Conservation (phyloP, 2,888 invertebrate species). For the Chalcosyrphus nemorum region DNA sequence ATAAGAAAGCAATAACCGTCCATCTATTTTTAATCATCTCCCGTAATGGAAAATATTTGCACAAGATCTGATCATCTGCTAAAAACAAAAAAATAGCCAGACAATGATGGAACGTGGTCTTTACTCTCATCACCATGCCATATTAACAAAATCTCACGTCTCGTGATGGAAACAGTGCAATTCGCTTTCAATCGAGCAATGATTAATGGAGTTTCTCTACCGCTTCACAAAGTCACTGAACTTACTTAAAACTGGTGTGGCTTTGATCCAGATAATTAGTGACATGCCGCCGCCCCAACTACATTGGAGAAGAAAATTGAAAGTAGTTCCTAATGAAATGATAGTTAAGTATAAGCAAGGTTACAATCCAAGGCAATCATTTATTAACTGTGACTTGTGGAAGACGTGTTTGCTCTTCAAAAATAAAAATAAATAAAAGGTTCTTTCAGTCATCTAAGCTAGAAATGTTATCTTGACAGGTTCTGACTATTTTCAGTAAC, state of each 20-base stretch:
- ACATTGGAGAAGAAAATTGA: conserved; percentile 9
- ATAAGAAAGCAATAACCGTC: conserved; percentile 25
- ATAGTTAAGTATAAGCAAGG: neutral
- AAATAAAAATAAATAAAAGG: no score
- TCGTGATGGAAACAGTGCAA: conserved; percentile 10
- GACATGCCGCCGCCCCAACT: neutral
- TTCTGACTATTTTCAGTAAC: neutral
- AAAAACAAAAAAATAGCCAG: conserved; percentile 1
- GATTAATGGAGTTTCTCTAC: conserved; percentile 24
- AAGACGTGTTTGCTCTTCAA: neutral
- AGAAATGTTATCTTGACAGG: conserved; percentile 37
- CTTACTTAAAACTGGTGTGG: conserved; percentile 22
- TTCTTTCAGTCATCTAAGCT: conserved; percentile 21
- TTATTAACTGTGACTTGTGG: conserved; percentile 3
- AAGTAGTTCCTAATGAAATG: conserved; percentile 16
- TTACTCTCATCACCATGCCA: conserved; percentile 26
- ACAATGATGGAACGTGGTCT: conserved; percentile 33
- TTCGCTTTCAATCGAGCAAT: conserved; percentile 21
- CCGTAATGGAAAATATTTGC: conserved; percentile 30
- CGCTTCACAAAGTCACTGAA: conserved; percentile 12
- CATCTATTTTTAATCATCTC: conserved; percentile 28
- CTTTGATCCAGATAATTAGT: conserved; percentile 12
- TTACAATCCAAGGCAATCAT: neutral
- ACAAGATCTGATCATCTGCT: conserved; percentile 4
- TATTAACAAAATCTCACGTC: conserved; percentile 32